Evolutionary conservation across 2,113 vertebrate genomes (phyloP), one percentile per base, ranked within the genome.

Genomic region (Rhadina sibilatrix): DNA sequence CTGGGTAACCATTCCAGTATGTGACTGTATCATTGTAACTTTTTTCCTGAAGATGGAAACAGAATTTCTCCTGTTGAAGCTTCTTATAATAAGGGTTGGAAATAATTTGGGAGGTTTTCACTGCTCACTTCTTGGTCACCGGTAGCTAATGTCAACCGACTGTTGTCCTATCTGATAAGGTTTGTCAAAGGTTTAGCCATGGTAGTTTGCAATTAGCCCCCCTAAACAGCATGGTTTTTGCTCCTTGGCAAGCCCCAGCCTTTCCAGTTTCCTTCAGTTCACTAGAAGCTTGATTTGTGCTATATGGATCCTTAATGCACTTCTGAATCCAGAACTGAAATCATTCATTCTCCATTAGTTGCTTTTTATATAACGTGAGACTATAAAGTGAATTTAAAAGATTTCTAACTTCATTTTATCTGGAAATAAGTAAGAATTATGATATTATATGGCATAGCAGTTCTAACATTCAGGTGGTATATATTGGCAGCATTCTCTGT

Each of bases 1-100:
- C 37, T 42, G 57, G 10, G 15, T 28, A 69, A 5, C 7, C 0
- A 0, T 83, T 79, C 15, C 33, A 60, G 0, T 77, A 24, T 65
- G 50, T 72, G 12, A 38, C 33, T 56, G 38, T 3, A 8, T 38
- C 0, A 15, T 24, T 69, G 19, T 31, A 38, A 12, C 35, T 33
- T 75, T 61, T 50, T 76, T 31, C 5, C 19, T 12, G 21, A 42
- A 52, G 9, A 15, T 56, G 6, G 9, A 59, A 86, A 18, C 49
- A 69, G 28, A 83, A 65, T 91, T 93, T 69, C 5, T 37, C 11
- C 16, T 80, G 6, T 63, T 63, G 12, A 49, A 27, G 12, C 8
- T 52, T 81, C 19, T 0, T 60, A 15, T 28, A 25, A 70, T 50
- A 11, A 72, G 15, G 53, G 30, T n/a, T 35, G 57, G 52, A 81